Conservation (phyloP, 2,888 invertebrate genomes). For the Meiosimyza decipiens region DNA sequence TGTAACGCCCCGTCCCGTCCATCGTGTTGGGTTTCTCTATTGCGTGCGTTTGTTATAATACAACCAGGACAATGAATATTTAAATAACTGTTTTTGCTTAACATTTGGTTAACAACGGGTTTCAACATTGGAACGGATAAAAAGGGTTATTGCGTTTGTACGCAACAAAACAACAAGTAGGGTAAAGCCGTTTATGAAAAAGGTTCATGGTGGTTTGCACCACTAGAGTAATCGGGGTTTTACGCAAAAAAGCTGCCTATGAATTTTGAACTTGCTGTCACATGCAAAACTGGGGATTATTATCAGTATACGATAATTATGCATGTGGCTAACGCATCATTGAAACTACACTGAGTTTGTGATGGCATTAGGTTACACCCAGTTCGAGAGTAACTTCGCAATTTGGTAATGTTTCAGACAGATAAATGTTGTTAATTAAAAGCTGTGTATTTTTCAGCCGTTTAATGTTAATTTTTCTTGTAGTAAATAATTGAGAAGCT, state of each 20-base stretch:
- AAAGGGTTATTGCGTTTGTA: background rate
- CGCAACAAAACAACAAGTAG: conserved; percentile 1
- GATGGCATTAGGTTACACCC: too few species aligned
- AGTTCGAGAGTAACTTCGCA: too few species aligned
- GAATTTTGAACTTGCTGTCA: background rate
- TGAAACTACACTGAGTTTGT: background rate
- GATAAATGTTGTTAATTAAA: too few species aligned
- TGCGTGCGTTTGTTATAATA: conserved; percentile 13
- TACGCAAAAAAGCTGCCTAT: conserved; percentile 6
- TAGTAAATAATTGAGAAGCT: too few species aligned
- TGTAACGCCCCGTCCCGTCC: background rate
- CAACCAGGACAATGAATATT: conserved; percentile 36
- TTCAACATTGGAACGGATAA: background rate
- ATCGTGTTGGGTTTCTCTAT: background rate
- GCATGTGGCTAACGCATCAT: conserved; percentile 10
- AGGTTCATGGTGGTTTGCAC: background rate
- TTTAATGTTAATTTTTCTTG: background rate
- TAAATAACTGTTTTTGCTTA: conserved; percentile 24
- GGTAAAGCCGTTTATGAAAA: conserved; percentile 10
- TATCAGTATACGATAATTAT: conserved; percentile 13
- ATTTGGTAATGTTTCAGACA: too few species aligned
- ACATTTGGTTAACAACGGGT: conserved; percentile 4
- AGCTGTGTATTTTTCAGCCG: too few species aligned
- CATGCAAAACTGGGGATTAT: conserved; percentile 2
- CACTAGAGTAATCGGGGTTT: background rate